phyloP scores from a whole-genome alignment of 2,797 vertebrate species.

The Ciconia nigra region DNA sequence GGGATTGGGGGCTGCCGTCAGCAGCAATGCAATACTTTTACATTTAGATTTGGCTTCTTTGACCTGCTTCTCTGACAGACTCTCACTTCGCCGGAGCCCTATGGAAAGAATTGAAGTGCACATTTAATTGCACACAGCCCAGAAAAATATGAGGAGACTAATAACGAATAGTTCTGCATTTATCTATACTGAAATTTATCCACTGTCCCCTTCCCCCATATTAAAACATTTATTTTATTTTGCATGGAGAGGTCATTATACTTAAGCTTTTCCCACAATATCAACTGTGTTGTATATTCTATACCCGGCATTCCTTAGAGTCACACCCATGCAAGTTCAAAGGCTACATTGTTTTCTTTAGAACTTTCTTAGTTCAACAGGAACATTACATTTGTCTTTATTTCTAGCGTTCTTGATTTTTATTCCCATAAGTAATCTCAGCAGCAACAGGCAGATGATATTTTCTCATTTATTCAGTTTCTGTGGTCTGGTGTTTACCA shows the following conservation, averaged over 20 bases:
- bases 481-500: background rate
- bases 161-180: background rate
- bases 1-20: constrained; percentile 90
- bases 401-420: background rate
- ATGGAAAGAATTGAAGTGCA: background rate
- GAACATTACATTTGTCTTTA: background rate
- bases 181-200: background rate
- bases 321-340: background rate
- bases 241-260: background rate
- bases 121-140: background rate
- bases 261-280: background rate
- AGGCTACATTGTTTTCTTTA: background rate
- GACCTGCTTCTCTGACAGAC: constrained; percentile 94
- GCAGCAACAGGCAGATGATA: background rate
- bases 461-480: background rate
- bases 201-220: background rate
- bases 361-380: background rate
- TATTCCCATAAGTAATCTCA: background rate
- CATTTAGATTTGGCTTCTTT: constrained; percentile 99
- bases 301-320: background rate
- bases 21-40: constrained; percentile 95
- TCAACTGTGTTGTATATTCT: background rate
- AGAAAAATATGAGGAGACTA: background rate
- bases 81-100: constrained; percentile 95
- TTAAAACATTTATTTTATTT: background rate